Evolutionary conservation across 1,140 invertebrate species (phyloP), one percentile per base, ranked within the genome.

Genomic region (Triops longicaudatus): DNA sequence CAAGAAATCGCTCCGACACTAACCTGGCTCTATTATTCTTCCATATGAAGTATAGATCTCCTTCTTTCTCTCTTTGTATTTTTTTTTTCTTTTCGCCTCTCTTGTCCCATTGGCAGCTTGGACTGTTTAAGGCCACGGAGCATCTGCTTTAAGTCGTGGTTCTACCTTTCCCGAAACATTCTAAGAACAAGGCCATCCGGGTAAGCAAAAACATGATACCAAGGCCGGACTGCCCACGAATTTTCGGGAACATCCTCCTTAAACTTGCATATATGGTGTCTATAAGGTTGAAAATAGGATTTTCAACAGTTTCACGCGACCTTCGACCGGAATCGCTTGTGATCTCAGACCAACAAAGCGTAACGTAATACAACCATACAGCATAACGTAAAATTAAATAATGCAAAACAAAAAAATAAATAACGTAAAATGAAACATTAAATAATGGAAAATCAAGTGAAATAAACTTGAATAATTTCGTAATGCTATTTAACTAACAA

Each of bases 131-230:
- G 50, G 50, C 50, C 50, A 63, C 50, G 50, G 50, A 63, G 50
- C 50, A 63, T 63, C 50, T 63, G 50, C 50, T 63, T 63, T 9
- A 37, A n/a, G 50, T 63, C 50, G 50, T 63, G 50, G 50, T 63
- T 63, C 50, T 22, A 63, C 50, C 50, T 63, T 63, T 63, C 50
- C 50, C 50, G 17, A 63, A 9, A 63, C 10, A 63, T 63, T 63
- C 50, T 22, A 63, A 63, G 50, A 63, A 63, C 50, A 63, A 63
- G 50, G 50, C 50, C 50, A 63, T 63, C 50, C 50, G 50, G 50
- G 50, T 63, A 63, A 63, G 50, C 50, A 63, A 63, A 63, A 63
- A 63, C 50, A 63, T 63, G 50, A 63, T 14, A 63, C 50, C 50
- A 63, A 63, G 50, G 50, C 50, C 50, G 50, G 50, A 63, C 50